Conservation (phyloP, 37 sponge, comb jelly and placozoan genomes). For the Theonella swinhoei region DNA sequence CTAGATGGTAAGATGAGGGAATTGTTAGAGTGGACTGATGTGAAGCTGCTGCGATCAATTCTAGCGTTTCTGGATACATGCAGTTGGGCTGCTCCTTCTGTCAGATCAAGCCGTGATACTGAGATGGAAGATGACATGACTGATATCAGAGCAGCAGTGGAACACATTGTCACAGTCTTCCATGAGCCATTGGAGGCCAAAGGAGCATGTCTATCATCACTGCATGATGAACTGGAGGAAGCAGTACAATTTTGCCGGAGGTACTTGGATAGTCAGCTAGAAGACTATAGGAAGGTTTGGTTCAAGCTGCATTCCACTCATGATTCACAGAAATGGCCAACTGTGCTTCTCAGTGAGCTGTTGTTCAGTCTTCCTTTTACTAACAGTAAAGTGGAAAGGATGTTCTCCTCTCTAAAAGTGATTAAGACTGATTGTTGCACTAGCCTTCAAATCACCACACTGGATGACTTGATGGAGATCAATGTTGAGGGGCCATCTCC, state of each 20-base stretch:
- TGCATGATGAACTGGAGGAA: constrained; percentile 59
- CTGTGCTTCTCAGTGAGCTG: constrained; percentile 46
- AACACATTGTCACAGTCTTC: constrained; percentile 44
- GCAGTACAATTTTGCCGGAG: constrained; percentile 33
- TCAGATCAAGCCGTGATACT: background rate
- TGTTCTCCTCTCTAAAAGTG: constrained; percentile 51
- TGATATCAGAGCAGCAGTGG: constrained; percentile 49
- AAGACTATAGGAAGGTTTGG: constrained; percentile 52
- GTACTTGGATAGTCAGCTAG: constrained; percentile 30
- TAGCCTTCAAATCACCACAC: constrained; percentile 18
- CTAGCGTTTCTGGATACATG: constrained; percentile 52
- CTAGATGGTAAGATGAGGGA: constrained; percentile 46
- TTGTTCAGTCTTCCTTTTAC: constrained; percentile 69
- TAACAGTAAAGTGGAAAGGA: constrained; percentile 52
- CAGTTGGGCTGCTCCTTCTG: constrained; percentile 25
- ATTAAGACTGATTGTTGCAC: constrained; percentile 43
- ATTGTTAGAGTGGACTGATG: constrained; percentile 3
- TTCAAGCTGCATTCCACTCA: constrained; percentile 56
- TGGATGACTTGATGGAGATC: constrained; percentile 67
- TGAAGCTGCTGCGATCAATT: constrained; percentile 34
- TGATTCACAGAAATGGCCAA: constrained; percentile 59
- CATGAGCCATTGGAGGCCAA: constrained; percentile 61
- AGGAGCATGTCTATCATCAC: constrained; percentile 9
- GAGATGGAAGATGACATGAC: constrained; percentile 14
- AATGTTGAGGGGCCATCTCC: constrained; percentile 61